A percentile compares a stretch with the other conserved stretches of the same genome.
These are phyloP conservation scores for Synanthedon formicaeformis DNA, from an alignment of 2,888 invertebrate genomes.

Conservation along the genomic window DNA sequence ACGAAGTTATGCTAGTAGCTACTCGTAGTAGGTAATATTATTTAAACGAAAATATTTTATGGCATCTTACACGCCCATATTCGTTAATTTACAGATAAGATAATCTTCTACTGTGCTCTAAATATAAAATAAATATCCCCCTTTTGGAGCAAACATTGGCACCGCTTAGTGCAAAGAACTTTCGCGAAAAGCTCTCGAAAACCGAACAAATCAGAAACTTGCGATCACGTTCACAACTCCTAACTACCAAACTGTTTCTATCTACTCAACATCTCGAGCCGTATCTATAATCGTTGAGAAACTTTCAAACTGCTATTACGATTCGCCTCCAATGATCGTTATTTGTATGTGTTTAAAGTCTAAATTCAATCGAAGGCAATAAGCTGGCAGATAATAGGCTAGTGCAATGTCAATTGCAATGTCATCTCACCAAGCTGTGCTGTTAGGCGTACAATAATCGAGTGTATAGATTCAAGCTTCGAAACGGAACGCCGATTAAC, in stretches of 20 bases:
- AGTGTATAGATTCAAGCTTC: conserved; percentile 13
- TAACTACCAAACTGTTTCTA: not conserved
- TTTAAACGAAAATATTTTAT: too few species aligned
- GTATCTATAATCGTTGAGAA: conserved; percentile 41
- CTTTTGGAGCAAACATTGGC: not conserved
- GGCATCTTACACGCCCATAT: too few species aligned
- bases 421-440: conserved; percentile 27
- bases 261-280: not conserved
- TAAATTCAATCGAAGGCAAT: conserved; percentile 14
- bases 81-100: too few species aligned
- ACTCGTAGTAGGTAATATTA: too few species aligned
- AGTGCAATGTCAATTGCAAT: conserved; percentile 41
- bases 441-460: conserved; percentile 35
- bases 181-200: not conserved
- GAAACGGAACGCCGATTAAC: not conserved
- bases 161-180: not conserved
- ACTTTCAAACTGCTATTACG: conserved; percentile 14
- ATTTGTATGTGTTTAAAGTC: conserved; percentile 24
- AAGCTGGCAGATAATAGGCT: conserved; percentile 1
- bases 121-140: not conserved
- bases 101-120: too few species aligned
- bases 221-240: not conserved
- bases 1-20: too few species aligned
- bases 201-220: not conserved
- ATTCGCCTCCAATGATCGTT: conserved; percentile 23